These are phyloP conservation scores for fruit fly (Drosophila melanogaster) DNA, from an alignment of 1,140 invertebrate genomes.

Conservation along the genomic window DNA sequence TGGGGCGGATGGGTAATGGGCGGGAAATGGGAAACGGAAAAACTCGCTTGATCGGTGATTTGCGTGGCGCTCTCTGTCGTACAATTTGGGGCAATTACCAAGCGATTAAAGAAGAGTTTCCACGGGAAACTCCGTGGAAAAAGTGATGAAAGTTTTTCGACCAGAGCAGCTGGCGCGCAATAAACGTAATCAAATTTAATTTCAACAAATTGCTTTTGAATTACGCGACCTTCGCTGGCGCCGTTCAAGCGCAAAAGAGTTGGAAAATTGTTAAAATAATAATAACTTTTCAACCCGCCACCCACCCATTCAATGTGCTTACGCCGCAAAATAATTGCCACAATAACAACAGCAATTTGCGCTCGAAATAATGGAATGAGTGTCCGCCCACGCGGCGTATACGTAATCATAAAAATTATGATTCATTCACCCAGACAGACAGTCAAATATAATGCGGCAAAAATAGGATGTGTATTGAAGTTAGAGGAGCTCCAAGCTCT, in stretches of 20 bases:
- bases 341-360: conserved; percentile 79
- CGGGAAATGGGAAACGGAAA: not conserved
- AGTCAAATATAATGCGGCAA: not conserved
- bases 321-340: conserved; percentile 59
- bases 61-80: conserved; percentile 14
- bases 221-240: conserved; percentile 79
- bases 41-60: conserved; percentile 28
- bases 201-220: conserved; percentile 81
- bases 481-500: not conserved
- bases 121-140: conserved; percentile 19
- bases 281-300: conserved; percentile 58
- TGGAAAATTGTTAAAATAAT: conserved; percentile 80
- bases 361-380: conserved; percentile 58
- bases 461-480: not conserved
- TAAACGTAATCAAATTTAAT: conserved; percentile 82
- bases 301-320: conserved; percentile 19
- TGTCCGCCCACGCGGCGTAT: conserved; percentile 42
- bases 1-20: not conserved
- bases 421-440: conserved; percentile 51
- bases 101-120: conserved; percentile 75
- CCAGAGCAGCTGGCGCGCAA: conserved; percentile 61
- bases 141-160: conserved; percentile 36
- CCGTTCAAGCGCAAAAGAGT: conserved; percentile 70
- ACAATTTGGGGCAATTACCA: conserved; percentile 72
- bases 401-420: conserved; percentile 75